These are phyloP conservation scores for Epizoanthus scotinus DNA, from an alignment of 92 coral and sea anemone species.

Conservation along the genomic window DNA sequence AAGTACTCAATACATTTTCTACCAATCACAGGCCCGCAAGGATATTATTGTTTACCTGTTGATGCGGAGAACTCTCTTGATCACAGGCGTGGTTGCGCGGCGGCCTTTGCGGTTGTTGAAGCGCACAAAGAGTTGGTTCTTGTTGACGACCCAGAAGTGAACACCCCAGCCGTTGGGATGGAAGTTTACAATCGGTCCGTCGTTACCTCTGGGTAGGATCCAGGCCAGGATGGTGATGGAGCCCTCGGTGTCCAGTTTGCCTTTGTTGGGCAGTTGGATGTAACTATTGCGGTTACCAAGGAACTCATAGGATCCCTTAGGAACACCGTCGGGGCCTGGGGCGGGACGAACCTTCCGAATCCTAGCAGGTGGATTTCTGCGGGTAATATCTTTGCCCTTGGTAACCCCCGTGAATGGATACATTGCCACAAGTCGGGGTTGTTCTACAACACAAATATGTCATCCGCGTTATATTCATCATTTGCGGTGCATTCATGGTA, in stretches of 20 bases:
- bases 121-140: constrained; percentile 4
- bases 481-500: background rate
- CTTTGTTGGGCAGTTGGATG: constrained; percentile 71
- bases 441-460: constrained; percentile 28
- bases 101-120: constrained; percentile 11
- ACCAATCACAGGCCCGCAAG: too few relatives aligned
- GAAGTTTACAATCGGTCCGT: constrained; percentile 39
- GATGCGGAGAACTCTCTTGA: background rate
- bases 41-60: constrained; percentile 4
- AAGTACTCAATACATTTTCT: background rate
- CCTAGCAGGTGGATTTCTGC: constrained; percentile 42
- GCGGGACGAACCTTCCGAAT: constrained; percentile 15
- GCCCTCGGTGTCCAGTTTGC: constrained; percentile 64
- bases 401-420: constrained; percentile 72
- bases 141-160: constrained; percentile 14
- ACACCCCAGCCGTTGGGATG: constrained; percentile 27
- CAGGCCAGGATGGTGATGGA: constrained; percentile 34
- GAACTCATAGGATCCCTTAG: constrained; percentile 13
- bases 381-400: constrained; percentile 73
- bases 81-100: background rate
- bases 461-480: background rate
- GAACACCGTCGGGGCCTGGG: constrained; percentile 22
- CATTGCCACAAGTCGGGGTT: constrained; percentile 79
- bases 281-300: constrained; percentile 50
- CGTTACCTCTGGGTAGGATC: constrained; percentile 27